These are phyloP conservation scores for Graptemys geographica DNA, from an alignment of 2,797 vertebrate species.

Conservation along the genomic window DNA sequence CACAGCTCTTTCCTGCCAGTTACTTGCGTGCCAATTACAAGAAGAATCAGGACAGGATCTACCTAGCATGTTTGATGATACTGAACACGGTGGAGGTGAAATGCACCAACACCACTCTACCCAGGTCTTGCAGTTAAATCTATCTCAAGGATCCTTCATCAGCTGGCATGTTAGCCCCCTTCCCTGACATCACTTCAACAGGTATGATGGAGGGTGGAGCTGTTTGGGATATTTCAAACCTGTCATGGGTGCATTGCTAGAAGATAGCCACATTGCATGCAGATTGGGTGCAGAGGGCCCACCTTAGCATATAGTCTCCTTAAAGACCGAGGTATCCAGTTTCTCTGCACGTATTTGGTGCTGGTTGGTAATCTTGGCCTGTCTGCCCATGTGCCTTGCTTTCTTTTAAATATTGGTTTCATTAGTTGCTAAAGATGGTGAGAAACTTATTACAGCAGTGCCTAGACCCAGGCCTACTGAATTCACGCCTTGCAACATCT, in stretches of 20 bases:
- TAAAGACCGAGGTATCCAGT: not conserved
- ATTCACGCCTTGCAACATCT: not conserved
- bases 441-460: not conserved
- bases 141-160: not conserved
- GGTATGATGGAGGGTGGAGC: not conserved
- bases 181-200: not conserved
- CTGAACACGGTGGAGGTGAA: too few relatives aligned
- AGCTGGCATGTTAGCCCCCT: not conserved
- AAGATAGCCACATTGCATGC: not conserved
- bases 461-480: not conserved
- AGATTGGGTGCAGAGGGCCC: not conserved
- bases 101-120: not conserved
- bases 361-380: constrained; percentile 1
- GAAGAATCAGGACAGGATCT: too few relatives aligned
- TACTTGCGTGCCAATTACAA: not conserved
- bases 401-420: not conserved
- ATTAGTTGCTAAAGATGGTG: not conserved
- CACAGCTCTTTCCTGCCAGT: not conserved
- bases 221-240: not conserved
- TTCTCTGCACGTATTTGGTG: not conserved
- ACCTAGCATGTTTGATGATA: not conserved
- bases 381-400: not conserved
- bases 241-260: not conserved
- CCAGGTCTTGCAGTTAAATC: not conserved
- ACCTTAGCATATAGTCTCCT: not conserved